Base-by-base conservation (phyloP, 2,888 invertebrate genomes). In the Hybos culiciformis region DNA sequence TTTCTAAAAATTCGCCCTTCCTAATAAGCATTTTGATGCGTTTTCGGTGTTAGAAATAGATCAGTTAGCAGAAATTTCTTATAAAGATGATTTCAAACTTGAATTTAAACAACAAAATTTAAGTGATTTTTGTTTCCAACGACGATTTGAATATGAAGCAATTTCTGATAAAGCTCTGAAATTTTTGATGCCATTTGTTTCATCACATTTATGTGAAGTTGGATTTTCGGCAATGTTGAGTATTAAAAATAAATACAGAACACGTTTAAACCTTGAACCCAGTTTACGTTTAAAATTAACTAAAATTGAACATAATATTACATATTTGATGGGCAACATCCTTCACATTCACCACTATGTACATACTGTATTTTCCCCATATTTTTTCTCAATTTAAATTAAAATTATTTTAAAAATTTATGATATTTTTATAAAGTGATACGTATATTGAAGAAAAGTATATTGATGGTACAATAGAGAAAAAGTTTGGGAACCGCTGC, bases 231-330 rank as follows among this genome's bases (percentile, higher is more conserved):
- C 8, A 29, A 29, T 29, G 29, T 29, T 29, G 29, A 29, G 29
- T 29, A 29, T 29, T 29, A 29, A 29, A 29, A 8, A 29, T 3
- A 29, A 29, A 29, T 32, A 32, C 32, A 17, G 14, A 32, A 32
- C 32, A 32, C 32, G 17, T 32, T 32, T 32, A 17, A 32, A 32
- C 32, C 32, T 32, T 17, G 17, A 32, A 32, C 32, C 32, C 32
- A 32, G 32, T 17, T 32, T 32, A 32, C 32, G 32, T 32, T 32
- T 32, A 32, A 29, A 32, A 32, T 32, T 32, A 32, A 32, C 32
- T 32, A 32, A 32, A 17, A 32, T 32, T 32, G 32, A 32, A 32
- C 32, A 8, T 32, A 32, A 32, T 32, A 32, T 32, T 32, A 32
- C 17, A 17, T 17, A 32, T 32, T 32, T 32, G 17, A 32, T 32